phyloP scores from a whole-genome alignment of 2,113 vertebrate species.

The Callipepla californica region DNA sequence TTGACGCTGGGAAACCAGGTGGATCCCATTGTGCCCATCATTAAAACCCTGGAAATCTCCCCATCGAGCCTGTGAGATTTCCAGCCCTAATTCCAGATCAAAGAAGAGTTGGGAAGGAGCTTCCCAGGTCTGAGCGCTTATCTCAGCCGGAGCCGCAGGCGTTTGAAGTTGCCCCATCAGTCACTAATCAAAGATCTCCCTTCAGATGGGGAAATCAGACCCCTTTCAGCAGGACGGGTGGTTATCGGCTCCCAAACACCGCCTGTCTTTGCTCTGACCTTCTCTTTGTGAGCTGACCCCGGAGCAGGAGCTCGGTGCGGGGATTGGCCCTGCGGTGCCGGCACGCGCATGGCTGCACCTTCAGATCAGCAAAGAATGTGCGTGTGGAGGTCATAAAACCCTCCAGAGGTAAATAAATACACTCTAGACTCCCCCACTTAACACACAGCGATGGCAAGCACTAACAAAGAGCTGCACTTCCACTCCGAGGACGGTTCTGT shows the following conservation, averaged over 20 bases:
- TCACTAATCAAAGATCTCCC: conserved; percentile 69
- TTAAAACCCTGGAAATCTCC: conserved; percentile 22
- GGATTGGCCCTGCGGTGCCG: neutral
- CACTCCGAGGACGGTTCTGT: neutral
- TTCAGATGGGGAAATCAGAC: conserved; percentile 64
- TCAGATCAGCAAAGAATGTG: conserved; percentile 49
- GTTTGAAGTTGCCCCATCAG: conserved; percentile 72
- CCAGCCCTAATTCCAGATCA: conserved; percentile 67
- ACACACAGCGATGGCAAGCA: neutral
- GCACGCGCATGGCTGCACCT: neutral
- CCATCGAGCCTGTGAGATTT: conserved; percentile 46
- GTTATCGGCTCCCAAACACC: conserved; percentile 66
- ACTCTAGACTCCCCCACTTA: neutral
- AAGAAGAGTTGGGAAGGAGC: conserved; percentile 59
- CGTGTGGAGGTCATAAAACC: conserved; percentile 59
- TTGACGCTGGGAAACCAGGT: conserved; percentile 2
- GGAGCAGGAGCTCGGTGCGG: neutral
- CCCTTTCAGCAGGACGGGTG: conserved; percentile 49
- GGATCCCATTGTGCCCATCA: conserved; percentile 34
- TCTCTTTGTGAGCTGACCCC: conserved; percentile 54
- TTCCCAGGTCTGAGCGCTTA: conserved; percentile 64
- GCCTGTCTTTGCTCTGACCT: conserved; percentile 52
- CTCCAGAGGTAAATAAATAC: conserved; percentile 53
- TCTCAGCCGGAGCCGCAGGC: conserved; percentile 45
- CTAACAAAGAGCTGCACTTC: conserved; percentile 30